phyloP scores from a whole-genome alignment of 2,888 invertebrate genomes.

The Ennomos erosarius region DNA sequence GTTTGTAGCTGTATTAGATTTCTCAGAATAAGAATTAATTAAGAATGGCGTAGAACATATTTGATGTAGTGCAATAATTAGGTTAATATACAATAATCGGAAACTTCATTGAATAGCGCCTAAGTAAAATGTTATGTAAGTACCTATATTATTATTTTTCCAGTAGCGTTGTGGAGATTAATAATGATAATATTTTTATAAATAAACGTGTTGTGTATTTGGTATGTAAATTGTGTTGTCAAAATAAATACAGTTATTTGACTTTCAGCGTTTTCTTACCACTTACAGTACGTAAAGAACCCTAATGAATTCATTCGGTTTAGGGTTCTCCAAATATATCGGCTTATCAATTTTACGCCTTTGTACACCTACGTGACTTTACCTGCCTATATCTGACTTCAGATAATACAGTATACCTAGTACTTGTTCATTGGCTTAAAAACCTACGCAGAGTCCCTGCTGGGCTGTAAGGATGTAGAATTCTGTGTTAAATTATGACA shows the following conservation, averaged over 20 bases:
- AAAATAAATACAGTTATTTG: constrained; percentile 53
- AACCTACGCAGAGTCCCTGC: no score
- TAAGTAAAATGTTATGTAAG: constrained; percentile 29
- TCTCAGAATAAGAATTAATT: constrained; percentile 15
- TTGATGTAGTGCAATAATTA: constrained; percentile 35
- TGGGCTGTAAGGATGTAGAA: no score
- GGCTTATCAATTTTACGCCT: no score
- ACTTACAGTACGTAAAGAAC: no score
- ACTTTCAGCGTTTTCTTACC: constrained; percentile 13
- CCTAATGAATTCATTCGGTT: no score
- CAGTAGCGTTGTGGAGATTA: constrained; percentile 53
- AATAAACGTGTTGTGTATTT: constrained; percentile 74
- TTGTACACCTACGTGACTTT: no score
- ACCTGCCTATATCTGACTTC: no score
- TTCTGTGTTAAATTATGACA: no score
- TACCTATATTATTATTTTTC: constrained; percentile 60
- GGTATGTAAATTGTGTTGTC: constrained; percentile 63
- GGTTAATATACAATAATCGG: not conserved
- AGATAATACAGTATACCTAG: no score
- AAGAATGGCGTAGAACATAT: constrained; percentile 30
- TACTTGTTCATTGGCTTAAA: no score
- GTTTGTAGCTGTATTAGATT: constrained; percentile 10
- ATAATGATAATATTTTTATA: constrained; percentile 70
- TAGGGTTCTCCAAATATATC: not conserved
- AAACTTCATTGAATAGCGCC: constrained; percentile 19